These are phyloP conservation scores for Oegoconia quadripuncta DNA, from an alignment of 2,888 invertebrate genomes.

Conservation along the genomic window DNA sequence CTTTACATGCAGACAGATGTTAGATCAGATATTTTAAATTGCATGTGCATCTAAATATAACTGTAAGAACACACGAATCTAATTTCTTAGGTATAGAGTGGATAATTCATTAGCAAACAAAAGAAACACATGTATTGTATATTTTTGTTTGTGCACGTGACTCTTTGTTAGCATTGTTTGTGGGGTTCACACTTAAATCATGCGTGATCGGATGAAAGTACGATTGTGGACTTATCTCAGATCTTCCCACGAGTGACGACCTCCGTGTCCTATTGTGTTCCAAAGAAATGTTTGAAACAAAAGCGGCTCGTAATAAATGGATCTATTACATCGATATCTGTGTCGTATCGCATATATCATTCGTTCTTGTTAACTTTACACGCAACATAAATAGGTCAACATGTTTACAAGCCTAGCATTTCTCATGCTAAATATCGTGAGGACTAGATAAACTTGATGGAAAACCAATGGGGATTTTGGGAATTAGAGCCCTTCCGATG, in stretches of 20 bases:
- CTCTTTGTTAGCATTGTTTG: slow-evolving; percentile 43
- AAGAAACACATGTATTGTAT: not conserved
- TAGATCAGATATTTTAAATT: slow-evolving; percentile 12
- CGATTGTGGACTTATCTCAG: slow-evolving; percentile 55
- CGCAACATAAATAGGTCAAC: too few species aligned
- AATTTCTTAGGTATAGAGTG: not conserved
- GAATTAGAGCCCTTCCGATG: too few species aligned
- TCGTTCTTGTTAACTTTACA: slow-evolving; percentile 31
- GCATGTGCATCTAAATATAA: not conserved
- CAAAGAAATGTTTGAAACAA: slow-evolving; percentile 44
- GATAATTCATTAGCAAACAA: not conserved
- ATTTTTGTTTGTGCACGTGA: slow-evolving; percentile 33
- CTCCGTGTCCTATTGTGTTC: slow-evolving; percentile 47
- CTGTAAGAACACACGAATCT: too few species aligned
- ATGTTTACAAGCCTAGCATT: too few species aligned
- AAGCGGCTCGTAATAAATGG: slow-evolving; percentile 42
- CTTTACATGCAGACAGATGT: slow-evolving; percentile 20
- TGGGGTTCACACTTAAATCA: slow-evolving; percentile 67
- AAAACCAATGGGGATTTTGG: too few species aligned
- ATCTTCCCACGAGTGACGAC: slow-evolving; percentile 64
- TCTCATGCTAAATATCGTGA: too few species aligned
- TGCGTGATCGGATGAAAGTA: slow-evolving; percentile 70
- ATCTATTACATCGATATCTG: slow-evolving; percentile 47
- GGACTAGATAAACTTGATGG: too few species aligned
- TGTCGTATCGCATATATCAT: slow-evolving; percentile 39